Evolutionary conservation across 1,140 invertebrate species (phyloP).

Genomic region (Aleiodes sp.): DNA sequence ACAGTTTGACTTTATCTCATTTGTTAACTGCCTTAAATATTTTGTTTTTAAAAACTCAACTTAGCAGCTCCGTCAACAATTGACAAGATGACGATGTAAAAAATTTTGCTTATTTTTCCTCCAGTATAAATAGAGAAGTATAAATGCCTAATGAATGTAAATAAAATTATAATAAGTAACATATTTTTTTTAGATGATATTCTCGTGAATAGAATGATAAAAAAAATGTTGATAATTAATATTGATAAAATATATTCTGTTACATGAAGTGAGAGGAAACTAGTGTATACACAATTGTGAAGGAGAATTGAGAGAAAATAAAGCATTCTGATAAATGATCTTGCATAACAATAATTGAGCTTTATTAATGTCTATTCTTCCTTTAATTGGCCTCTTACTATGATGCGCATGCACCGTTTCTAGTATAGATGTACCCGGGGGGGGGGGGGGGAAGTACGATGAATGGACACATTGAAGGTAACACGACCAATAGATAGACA

Average conservation of each 20-base stretch:
- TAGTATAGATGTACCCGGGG: too few species aligned
- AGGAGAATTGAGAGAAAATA: constrained; percentile 20
- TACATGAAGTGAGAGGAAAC: not conserved
- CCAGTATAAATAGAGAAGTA: not conserved
- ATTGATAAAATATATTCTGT: constrained; percentile 25
- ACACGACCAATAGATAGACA: too few species aligned
- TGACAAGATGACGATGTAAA: not conserved
- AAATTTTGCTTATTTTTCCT: not conserved
- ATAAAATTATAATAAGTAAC: constrained; percentile 13
- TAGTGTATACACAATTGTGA: not conserved
- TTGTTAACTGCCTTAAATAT: too few species aligned
- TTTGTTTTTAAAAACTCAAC: too few species aligned
- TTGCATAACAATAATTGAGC: not conserved
- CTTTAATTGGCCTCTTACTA: not conserved
- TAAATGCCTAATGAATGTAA: constrained; percentile 26
- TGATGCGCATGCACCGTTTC: too few species aligned
- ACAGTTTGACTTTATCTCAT: too few species aligned
- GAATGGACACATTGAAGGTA: too few species aligned
- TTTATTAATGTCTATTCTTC: not conserved
- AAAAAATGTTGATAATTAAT: not conserved
- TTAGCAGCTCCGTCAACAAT: not conserved
- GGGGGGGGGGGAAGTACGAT: too few species aligned
- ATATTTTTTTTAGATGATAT: constrained; percentile 30
- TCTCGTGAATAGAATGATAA: not conserved
- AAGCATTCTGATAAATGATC: not conserved